phyloP scores from a whole-genome alignment of 2,113 vertebrate species.

The Sminthopsis crassicaudata region DNA sequence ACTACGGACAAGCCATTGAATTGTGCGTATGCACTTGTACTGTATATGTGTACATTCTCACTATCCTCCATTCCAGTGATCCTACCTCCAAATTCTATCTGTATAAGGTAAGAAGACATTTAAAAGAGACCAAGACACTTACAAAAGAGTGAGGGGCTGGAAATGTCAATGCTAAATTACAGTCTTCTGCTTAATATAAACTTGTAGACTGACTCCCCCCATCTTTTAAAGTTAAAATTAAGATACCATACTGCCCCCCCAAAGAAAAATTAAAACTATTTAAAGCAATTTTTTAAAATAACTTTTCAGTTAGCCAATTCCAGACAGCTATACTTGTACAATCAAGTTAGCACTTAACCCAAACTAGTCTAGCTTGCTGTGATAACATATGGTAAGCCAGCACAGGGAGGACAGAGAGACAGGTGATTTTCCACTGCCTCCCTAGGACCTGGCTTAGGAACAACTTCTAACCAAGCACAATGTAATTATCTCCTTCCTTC shows the following conservation, averaged over 20 bases:
- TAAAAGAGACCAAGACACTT: neutral
- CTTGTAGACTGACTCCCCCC: neutral
- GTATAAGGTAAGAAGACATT: neutral
- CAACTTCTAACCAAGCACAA: constrained; percentile 47
- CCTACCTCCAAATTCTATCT: constrained; percentile 27
- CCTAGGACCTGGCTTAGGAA: constrained; percentile 38
- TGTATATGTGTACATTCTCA: neutral
- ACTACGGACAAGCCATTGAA: constrained; percentile 10
- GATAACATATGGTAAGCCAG: constrained; percentile 53
- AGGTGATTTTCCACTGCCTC: constrained; percentile 72
- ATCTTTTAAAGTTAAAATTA: neutral
- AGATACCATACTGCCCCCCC: neutral
- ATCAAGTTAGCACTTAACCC: constrained; percentile 66
- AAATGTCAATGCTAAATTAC: neutral
- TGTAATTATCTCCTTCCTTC: constrained; percentile 51
- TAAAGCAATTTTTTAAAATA: neutral
- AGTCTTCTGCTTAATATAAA: neutral
- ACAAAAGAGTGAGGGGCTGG: neutral
- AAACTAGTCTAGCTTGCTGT: constrained; percentile 70
- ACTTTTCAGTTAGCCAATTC: constrained; percentile 10
- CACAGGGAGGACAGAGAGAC: constrained; percentile 68
- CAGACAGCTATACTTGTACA: constrained; percentile 48
- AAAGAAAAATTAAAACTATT: constrained; percentile 13
- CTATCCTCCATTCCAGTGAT: neutral
- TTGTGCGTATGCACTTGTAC: neutral